Conservation (phyloP, 2,888 invertebrate genomes). For the Endotricha flammealis region DNA sequence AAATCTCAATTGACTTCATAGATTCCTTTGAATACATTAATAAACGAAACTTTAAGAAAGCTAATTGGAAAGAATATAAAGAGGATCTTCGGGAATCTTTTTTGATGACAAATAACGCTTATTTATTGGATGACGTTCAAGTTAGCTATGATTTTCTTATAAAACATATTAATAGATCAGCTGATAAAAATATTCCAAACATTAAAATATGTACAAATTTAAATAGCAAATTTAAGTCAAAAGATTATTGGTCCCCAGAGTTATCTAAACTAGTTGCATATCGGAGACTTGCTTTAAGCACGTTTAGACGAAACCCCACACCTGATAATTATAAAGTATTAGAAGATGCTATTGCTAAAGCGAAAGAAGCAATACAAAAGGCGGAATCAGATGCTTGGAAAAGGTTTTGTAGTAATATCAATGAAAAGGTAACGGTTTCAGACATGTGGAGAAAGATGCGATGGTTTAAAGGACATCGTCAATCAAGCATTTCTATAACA, state of each 20-base stretch:
- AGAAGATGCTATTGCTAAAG: no score
- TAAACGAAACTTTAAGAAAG: slow-evolving; percentile 7
- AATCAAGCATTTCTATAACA: background rate
- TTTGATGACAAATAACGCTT: background rate
- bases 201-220: slow-evolving; percentile 9
- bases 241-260: slow-evolving; percentile 20
- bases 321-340: no score
- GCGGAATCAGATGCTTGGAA: slow-evolving; percentile 15
- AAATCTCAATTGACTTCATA: background rate
- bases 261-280: slow-evolving; percentile 22
- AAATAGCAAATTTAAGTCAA: slow-evolving; percentile 19
- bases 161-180: slow-evolving; percentile 10
- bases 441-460: slow-evolving; percentile 11
- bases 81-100: background rate
- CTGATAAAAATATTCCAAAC: slow-evolving; percentile 13
- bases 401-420: slow-evolving; percentile 13
- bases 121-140: slow-evolving; percentile 1
- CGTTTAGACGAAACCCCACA: slow-evolving; percentile 22
- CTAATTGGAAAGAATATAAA: slow-evolving; percentile 3
- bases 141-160: slow-evolving; percentile 8
- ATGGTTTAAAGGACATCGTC: slow-evolving; percentile 11
- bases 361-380: slow-evolving; percentile 12
- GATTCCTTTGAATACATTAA: background rate
- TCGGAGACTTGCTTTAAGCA: slow-evolving; percentile 19
- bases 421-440: slow-evolving; percentile 7